Base-by-base conservation (phyloP, 2,888 invertebrate species). In the Ochropleura leucogaster region DNA sequence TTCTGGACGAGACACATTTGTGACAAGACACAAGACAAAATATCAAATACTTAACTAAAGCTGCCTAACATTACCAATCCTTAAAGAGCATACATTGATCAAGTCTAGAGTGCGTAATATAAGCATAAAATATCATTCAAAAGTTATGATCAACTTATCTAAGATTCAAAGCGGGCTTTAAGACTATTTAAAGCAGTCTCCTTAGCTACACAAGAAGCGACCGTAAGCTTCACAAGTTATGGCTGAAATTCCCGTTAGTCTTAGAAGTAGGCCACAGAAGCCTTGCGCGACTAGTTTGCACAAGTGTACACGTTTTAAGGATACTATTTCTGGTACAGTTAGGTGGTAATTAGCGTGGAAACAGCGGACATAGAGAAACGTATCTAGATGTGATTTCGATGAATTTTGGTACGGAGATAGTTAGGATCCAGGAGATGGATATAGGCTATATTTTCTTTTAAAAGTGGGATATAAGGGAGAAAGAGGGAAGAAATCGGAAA, bases 281-380 rank as follows among this genome's bases (percentile, higher is more conserved):
- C 89, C 88, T 90, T 88, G 86, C 82, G 74, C 77, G 80, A 75
- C 82, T 72, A 90, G 90, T 93, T 93, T 93, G 87, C 82, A 92
- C 93, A 94, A 92, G 90, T 94, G 93, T 89, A 86, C 85, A 86
- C 79, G 88, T 88, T 88, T 86, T 84, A 89, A 90, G 90, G 89
- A 91, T 90, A 88, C 71, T 68, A 70, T 80, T 89, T 88, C 79
- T 79, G 77, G 83, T 86, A 85, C 90, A 88, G 90, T 90, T 90
- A 88, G 73, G 74, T 69, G 62, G 68, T 77, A 82, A 87, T 85
- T 89, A 88, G 77, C 82, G 80, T 74, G 71, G 77, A 62, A 73
- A 68, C 68, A 20, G 16, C 47, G 14, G n/a, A 72, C 60, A 42
- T 47, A 74, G n/a, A 79, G 18, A 68, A 51, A 53, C 40, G 10